Base-by-base conservation (phyloP, 2,113 vertebrate species). In the Rhea pennata region DNA sequence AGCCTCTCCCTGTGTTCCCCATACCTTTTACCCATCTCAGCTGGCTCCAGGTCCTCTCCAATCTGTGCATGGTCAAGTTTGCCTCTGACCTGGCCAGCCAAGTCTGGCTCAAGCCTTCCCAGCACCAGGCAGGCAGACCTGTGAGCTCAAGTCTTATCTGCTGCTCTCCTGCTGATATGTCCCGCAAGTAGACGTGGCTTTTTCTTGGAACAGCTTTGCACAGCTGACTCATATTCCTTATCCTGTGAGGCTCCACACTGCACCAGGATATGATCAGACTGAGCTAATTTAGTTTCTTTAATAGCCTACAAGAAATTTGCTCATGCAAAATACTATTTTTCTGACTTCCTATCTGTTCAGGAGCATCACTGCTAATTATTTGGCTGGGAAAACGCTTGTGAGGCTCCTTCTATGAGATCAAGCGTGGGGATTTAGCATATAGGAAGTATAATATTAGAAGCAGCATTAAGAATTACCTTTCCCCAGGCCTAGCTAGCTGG, bases 401-500 rank as follows among this genome's bases (percentile, higher is more conserved):
- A 90, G 39, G 59, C 64, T 95, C 67, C 69, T 96, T 91, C 87
- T 64, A 11, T 88, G 71, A 56, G 39, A 92, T 59, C 15, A 53
- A 90, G 64, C 36, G 54, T 64, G 71, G 46, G 58, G 88, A 40
- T 82, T 84, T 91, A 87, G 39, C 73, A 64, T 65, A 73, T 88
- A 61, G 72, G 88, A 91, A 89, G 56, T 74, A n/a, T 80, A 92
- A 77, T 69, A 82, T 19, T 93, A 91, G 74, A 95, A 85, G 75
- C 54, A 92, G 82, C 31, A 83, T 85, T 91, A 61, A 92, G 61
- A 92, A 71, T 83, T 91, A 86, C 91, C 70, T 94, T 91, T 77
- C 72, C 50, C 78, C 65, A 44, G 51, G n/a, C 12, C 0, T 4
- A 83, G 16, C 56, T 87, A 93, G 42, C 22, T 66, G 48, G 61